Base-by-base conservation (phyloP, 2,113 vertebrate genomes). In the Prolemur simus region DNA sequence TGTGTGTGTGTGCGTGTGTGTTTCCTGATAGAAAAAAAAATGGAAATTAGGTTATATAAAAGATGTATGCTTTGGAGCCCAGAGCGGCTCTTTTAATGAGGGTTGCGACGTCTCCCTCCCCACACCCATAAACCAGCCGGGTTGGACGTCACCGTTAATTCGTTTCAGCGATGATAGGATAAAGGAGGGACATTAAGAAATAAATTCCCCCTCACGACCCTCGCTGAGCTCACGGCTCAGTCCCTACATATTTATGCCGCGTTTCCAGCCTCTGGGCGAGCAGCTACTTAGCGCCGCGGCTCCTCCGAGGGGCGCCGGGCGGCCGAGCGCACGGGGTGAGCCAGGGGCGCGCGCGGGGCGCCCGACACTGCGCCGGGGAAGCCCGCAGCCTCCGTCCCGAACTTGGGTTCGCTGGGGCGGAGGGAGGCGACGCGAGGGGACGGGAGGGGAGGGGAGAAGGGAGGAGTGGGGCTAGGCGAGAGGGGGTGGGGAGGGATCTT, bases 111-210 rank as follows among this genome's bases (percentile, higher is more conserved):
- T 98, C 97, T 98, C 97, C 91, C 98, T 98, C 98, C 98, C 98
- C 98, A 97, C 98, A 98, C 98, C 98, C 98, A 98, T 98, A 97
- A 98, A 98, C 98, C 96, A 97, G 98, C 97, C 98, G 86, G 98
- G 97, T 98, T 98, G 99, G 98, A 98, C 98, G 98, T 98, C 98
- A 98, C 98, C 95, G 93, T 98, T 98, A 98, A 98, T 98, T 98
- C 96, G 98, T 98, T 98, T 98, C 98, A 94, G 97, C 97, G 98
- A 97, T 98, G 98, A 98, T 97, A 98, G 97, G 98, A 98, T 98
- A 97, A 98, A 98, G 98, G 98, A 98, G 98, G 98, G 96, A 98
- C 98, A 99, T 98, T 98, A 97, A 98, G 98, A 97, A 99, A 98
- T 98, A 98, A 98, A 98, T 99, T 98, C 98, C 98, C 98, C 98